Percentiles rank a stretch among this genome's conserved stretches.
phyloP scores from a whole-genome alignment of 1,140 invertebrate species.

The Lepidurus apus region DNA sequence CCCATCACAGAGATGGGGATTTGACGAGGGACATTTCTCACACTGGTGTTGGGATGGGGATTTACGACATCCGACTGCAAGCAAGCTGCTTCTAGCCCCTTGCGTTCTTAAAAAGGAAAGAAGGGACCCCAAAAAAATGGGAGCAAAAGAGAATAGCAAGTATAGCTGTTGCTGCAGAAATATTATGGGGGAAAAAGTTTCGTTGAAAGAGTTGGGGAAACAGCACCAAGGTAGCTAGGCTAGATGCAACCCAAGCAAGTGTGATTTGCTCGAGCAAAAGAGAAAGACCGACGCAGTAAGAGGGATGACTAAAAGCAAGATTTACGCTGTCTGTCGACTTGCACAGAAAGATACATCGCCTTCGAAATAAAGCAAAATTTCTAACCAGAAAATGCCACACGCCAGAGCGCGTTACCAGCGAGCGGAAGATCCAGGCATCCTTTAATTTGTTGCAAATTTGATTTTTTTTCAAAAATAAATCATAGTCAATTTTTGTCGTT shows the following conservation, averaged over 20 bases:
- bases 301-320: slow-evolving; percentile 7
- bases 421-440: too few species aligned
- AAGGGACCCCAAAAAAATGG: neutral
- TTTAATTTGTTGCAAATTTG: too few species aligned
- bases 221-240: neutral
- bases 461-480: too few species aligned
- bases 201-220: neutral
- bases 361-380: neutral
- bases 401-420: too few species aligned
- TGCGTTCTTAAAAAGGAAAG: neutral
- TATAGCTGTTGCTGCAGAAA: slow-evolving; percentile 14
- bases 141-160: neutral
- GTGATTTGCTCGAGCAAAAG: slow-evolving; percentile 19
- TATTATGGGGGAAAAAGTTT: neutral
- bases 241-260: slow-evolving; percentile 8
- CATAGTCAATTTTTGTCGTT: too few species aligned
- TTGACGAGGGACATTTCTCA: slow-evolving; percentile 19
- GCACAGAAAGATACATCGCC: slow-evolving; percentile 4
- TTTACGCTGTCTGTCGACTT: slow-evolving; percentile 7
- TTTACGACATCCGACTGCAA: slow-evolving; percentile 2
- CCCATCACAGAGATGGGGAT: slow-evolving; percentile 7
- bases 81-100: slow-evolving; percentile 5
- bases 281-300: neutral
- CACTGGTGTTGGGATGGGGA: slow-evolving; percentile 8
- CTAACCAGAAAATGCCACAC: neutral